Conservation (phyloP, 2,797 vertebrate genomes). For the Anabacerthia variegaticeps region DNA sequence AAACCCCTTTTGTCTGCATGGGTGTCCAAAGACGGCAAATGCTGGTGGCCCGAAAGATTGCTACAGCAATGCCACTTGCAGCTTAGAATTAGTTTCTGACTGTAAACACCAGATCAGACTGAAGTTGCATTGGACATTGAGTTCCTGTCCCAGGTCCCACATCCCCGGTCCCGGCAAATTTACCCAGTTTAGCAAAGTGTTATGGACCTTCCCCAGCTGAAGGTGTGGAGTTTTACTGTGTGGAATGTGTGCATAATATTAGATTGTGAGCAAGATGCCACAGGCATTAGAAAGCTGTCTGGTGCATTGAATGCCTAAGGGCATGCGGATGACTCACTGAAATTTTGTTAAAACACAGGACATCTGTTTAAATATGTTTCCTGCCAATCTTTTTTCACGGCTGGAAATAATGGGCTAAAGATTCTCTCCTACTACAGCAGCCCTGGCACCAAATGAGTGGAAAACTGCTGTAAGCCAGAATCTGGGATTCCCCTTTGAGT, state of each 20-base stretch:
- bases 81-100: neutral
- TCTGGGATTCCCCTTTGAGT: neutral
- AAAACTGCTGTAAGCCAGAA: neutral
- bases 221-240: neutral
- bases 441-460: slow-evolving; percentile 4
- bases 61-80: neutral
- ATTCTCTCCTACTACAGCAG: neutral
- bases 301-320: neutral
- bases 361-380: slow-evolving; percentile 50
- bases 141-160: neutral
- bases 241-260: neutral
- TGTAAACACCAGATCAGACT: neutral
- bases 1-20: slow-evolving; percentile 21
- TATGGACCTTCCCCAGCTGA: neutral
- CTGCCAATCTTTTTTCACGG: neutral
- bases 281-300: slow-evolving; percentile 5
- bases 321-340: slow-evolving; percentile 1
- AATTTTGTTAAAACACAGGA: neutral
- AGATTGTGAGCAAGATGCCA: slow-evolving; percentile 7
- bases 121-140: neutral
- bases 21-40: neutral
- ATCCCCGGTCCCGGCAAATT: neutral
- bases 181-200: neutral
- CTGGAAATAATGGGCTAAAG: neutral
- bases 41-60: neutral